phyloP scores from a whole-genome alignment of 2,797 vertebrate species.

The Emydoidea blandingii region DNA sequence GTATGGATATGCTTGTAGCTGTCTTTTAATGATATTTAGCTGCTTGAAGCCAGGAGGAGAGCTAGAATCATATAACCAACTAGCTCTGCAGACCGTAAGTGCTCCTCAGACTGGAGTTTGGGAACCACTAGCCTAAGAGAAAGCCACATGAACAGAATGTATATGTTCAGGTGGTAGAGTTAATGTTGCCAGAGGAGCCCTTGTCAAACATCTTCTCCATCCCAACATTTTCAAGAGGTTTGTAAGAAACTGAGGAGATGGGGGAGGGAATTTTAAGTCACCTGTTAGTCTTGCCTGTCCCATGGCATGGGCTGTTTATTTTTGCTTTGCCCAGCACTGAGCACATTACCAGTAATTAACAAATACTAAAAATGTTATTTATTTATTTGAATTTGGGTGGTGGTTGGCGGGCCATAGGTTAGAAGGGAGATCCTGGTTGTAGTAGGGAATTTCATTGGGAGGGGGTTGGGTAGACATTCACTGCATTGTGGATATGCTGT shows the following conservation, averaged over 20 bases:
- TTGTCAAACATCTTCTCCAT: not conserved
- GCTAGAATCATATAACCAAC: rapidly evolving
- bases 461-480: not conserved
- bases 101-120: not conserved
- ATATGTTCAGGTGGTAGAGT: not conserved
- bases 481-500: not conserved
- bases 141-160: not conserved
- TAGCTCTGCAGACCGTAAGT: not conserved
- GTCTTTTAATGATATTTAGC: not conserved
- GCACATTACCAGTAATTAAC: not conserved
- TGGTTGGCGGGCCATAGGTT: not conserved
- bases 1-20: not conserved
- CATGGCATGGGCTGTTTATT: not conserved
- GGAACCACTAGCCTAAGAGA: not conserved
- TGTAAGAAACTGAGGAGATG: not conserved
- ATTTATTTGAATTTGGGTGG: not conserved
- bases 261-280: not conserved
- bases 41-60: not conserved
- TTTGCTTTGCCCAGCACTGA: not conserved
- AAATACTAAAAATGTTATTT: not conserved
- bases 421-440: not conserved
- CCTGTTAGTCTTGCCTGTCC: not conserved
- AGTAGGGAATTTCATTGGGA: no score
- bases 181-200: not conserved
- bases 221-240: not conserved